A percentile compares a stretch with the other conserved stretches of the same genome.
phyloP scores from a whole-genome alignment of 2,797 vertebrate species.

The Hemibagrus guttatus region DNA sequence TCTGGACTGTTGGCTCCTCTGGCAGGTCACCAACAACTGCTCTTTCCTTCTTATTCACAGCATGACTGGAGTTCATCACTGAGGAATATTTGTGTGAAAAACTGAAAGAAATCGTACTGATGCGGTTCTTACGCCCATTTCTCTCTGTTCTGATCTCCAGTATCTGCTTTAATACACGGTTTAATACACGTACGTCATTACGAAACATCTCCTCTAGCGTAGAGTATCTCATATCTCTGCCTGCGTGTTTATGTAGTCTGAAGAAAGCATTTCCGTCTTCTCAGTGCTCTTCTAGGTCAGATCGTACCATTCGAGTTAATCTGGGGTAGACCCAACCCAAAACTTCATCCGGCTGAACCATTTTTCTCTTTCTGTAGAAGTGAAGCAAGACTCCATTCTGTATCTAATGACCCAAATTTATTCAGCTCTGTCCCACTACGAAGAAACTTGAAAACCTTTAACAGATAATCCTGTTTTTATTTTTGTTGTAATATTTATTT shows the following conservation, averaged over 20 bases:
- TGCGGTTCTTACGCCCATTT: not conserved
- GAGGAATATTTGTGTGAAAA: not conserved
- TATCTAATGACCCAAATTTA: too few species aligned
- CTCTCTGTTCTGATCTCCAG: not conserved
- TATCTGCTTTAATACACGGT: not conserved
- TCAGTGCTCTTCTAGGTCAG: not conserved
- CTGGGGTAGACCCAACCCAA: not conserved
- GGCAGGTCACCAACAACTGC: not conserved
- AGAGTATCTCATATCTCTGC: not conserved
- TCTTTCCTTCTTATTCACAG: not conserved
- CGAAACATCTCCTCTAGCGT: not conserved
- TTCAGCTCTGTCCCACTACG: not conserved
- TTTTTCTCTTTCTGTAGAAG: not conserved
- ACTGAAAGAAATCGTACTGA: not conserved
- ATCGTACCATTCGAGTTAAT: not conserved
- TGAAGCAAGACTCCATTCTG: not conserved
- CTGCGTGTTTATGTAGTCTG: not conserved
- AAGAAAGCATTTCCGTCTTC: not conserved
- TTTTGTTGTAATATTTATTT: slow-evolving; percentile 25
- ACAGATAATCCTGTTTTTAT: slow-evolving; percentile 14
- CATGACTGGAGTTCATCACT: not conserved
- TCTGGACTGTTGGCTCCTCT: not conserved
- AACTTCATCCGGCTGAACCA: not conserved
- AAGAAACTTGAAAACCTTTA: slow-evolving; percentile 45
- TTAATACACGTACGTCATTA: not conserved